Base-by-base conservation (phyloP, 2,797 vertebrate genomes). In the Ambastaia sidthimunki region DNA sequence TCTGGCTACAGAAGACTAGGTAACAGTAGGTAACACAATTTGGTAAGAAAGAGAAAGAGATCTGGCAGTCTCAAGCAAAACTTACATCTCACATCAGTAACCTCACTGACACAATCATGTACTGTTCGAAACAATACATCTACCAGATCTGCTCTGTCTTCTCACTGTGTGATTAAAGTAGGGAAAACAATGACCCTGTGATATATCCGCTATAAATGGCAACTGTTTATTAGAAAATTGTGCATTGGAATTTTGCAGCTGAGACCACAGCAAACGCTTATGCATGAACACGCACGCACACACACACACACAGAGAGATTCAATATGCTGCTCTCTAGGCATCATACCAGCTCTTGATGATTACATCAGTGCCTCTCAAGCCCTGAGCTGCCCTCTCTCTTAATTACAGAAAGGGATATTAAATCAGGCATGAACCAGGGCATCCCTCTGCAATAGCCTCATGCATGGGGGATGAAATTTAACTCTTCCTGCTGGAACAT, bases 391-490 rank as follows among this genome's bases (percentile, higher is more conserved):
- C 70, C 71, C 76, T 77, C 60, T 63, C 41, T 65, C 25, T 81
- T 81, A 83, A 85, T 80, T 83, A 82, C 74, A 83, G 71, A 41
- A 57, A 54, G 21, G 21, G 68, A 83, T 81, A 85, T 84, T 76
- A 59, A 74, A 83, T 80, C 69, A 83, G 25, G 73, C 83, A 80
- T 78, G 50, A 86, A 84, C 59, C 63, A 79, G 44, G 55, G 34
- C 48, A 9, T 70, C 66, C 66, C 66, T 34, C 54, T 25, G 74
- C 68, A 66, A n/a, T 44, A 25, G 65, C n/a, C 21, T 31, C 69
- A 74, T 52, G 62, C 21, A 57, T 16, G 19, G 28, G 37, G 19
- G 65, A 65, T 50, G 19, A 73, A 78, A 84, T 72, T 72, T 68
- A 71, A 34, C 73, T 55, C 47, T 66, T 76, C 15, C 25, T 34